These are phyloP conservation scores for Tokudaia tokunoshimensis DNA, from an alignment of 2,797 vertebrate species.

Conservation along the genomic window DNA sequence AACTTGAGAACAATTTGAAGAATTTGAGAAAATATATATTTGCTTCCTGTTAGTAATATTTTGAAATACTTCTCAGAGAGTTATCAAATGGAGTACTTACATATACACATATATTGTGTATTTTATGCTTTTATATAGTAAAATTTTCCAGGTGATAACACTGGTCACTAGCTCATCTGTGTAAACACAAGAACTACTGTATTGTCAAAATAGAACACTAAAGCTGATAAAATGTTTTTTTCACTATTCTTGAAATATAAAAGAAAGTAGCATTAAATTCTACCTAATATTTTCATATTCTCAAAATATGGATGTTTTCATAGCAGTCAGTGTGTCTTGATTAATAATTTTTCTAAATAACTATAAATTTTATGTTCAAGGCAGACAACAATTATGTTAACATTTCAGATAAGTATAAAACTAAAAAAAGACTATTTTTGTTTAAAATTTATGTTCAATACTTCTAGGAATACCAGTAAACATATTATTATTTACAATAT, in stretches of 20 bases:
- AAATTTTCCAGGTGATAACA: neutral
- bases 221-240: neutral
- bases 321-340: neutral
- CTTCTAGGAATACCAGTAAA: neutral
- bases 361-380: neutral
- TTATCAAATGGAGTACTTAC: neutral
- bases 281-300: neutral
- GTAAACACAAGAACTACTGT: neutral
- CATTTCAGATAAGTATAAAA: neutral
- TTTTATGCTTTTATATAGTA: neutral
- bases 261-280: neutral
- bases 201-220: neutral
- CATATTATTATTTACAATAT: neutral
- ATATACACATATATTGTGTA: neutral
- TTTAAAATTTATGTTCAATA: neutral
- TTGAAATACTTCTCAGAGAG: neutral
- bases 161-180: neutral
- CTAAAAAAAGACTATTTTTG: neutral
- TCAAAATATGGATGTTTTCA: neutral
- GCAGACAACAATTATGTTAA: neutral
- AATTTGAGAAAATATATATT: neutral
- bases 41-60: neutral
- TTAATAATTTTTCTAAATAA: constrained; percentile 9
- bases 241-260: neutral
- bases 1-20: neutral